Conservation (phyloP, 2,113 vertebrate genomes). For the Nibea coibor region DNA sequence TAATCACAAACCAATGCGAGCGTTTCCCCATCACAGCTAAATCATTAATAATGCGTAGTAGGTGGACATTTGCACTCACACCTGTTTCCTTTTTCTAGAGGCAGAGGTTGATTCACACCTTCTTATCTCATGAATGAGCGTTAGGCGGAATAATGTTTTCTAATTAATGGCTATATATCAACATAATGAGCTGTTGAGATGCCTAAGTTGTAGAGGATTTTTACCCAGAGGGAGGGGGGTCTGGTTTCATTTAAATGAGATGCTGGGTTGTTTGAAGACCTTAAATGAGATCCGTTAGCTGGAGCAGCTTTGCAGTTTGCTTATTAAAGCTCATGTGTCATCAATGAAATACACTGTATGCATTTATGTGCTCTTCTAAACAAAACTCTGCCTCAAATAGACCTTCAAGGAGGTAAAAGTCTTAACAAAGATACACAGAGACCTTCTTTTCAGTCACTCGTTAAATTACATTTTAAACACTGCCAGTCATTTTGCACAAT, state of each 20-base stretch:
- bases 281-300: slow-evolving; percentile 1
- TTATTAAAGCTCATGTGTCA: background rate
- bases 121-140: slow-evolving; percentile 51
- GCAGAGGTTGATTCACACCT: background rate
- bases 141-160: slow-evolving; percentile 54
- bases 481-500: background rate
- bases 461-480: no score
- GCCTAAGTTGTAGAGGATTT: slow-evolving; percentile 23
- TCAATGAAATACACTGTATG: background rate
- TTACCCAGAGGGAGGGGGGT: slow-evolving; percentile 4
- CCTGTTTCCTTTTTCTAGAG: slow-evolving; percentile 46
- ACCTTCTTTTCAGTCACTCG: no score
- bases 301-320: background rate
- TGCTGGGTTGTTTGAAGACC: slow-evolving; percentile 5
- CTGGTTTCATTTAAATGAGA: slow-evolving; percentile 14
- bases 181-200: slow-evolving; percentile 58
- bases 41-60: slow-evolving; percentile 71
- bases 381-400: background rate
- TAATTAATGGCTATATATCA: slow-evolving; percentile 64
- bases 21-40: slow-evolving; percentile 59
- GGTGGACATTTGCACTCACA: slow-evolving; percentile 51
- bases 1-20: slow-evolving; percentile 71
- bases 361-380: background rate
- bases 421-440: background rate
- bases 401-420: background rate